Evolutionary conservation across 1,140 invertebrate species (phyloP).

Genomic region (Drosophila tani): DNA sequence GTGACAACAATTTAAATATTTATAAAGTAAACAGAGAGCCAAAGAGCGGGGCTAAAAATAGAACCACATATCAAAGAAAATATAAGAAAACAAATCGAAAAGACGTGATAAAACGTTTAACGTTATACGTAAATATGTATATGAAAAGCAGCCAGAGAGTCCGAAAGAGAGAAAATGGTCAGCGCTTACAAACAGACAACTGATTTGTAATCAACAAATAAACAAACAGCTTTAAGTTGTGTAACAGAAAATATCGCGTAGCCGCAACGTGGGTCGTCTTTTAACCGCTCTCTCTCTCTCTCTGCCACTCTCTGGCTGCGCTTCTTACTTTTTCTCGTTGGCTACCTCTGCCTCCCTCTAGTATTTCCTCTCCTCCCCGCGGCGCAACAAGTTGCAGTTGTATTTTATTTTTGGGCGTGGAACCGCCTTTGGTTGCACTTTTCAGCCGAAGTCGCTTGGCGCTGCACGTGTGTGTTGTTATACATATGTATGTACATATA

Average conservation of each 20-base stretch:
- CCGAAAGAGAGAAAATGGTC: slow-evolving; percentile 28
- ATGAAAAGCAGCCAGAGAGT: slow-evolving; percentile 45
- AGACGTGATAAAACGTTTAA: slow-evolving; percentile 81
- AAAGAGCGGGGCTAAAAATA: slow-evolving; percentile 67
- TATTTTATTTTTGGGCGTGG: slow-evolving; percentile 35
- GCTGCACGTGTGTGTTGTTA: slow-evolving; percentile 28
- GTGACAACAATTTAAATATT: slow-evolving; percentile 84
- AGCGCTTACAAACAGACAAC: slow-evolving; percentile 7
- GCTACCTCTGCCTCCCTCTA: not conserved
- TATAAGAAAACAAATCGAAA: slow-evolving; percentile 66
- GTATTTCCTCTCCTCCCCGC: slow-evolving; percentile 1
- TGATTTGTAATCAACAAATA: slow-evolving; percentile 55
- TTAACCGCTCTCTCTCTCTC: slow-evolving; percentile 3
- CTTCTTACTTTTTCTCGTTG: slow-evolving; percentile 3
- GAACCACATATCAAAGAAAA: slow-evolving; percentile 74
- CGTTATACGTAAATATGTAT: slow-evolving; percentile 44
- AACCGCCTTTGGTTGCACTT: slow-evolving; percentile 52
- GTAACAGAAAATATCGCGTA: slow-evolving; percentile 79
- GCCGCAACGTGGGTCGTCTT: slow-evolving; percentile 57
- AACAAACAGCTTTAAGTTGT: slow-evolving; percentile 67
- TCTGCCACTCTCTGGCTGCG: slow-evolving; percentile 9
- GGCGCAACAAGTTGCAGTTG: slow-evolving; percentile 74
- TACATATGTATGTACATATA: slow-evolving; percentile 9
- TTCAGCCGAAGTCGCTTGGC: slow-evolving; percentile 63
- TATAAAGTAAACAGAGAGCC: slow-evolving; percentile 82